Evolutionary conservation across 2,113 vertebrate species (phyloP), one percentile per base, ranked within the genome.

Genomic region (Motacilla alba): DNA sequence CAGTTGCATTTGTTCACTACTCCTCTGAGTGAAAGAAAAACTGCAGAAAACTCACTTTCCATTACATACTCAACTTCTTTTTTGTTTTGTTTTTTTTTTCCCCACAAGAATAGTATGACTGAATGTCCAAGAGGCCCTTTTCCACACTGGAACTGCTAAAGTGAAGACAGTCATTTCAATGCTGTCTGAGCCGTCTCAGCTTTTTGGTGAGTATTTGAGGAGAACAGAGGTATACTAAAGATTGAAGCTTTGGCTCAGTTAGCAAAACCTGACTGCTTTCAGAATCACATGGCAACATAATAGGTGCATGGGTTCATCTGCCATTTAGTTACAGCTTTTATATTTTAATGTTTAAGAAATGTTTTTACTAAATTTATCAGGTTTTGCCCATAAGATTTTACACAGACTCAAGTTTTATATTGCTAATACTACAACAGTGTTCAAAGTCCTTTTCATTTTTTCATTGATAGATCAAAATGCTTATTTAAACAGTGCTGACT

Each of bases 111-210:
- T 1, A 33, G 19, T 6, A 7, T n/a, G 17, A 66, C 26, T 55
- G 19, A 70, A 35, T 23, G 43, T 62, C 37, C 60, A 56, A 60
- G 89, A 78, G 60, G 13, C 11, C 14, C 16, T 43, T 93, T 90
- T 43, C 33, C 83, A 47, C 10, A 6, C 44, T 35, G 7, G 9
- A 62, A 6, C 30, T 47, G 31, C n/a, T 44, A 33, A 83, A 78
- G 28, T 52, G n/a, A 52, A 4, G 3, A 26, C 7, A 58, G 9
- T 16, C 0, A 0, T 39, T 89, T 85, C 50, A 88, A 41, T 1
- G 0, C 27, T 1, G 3, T 18, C 37, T 82, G 41, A 78, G 35
- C n/a, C 9, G 75, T 62, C 47, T 12, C 63, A 24, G 37, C 18
- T 82, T 88, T 69, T 35, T 50, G 33, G 47, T 20, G 18, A 88